Evolutionary conservation across 2,113 vertebrate species (phyloP), one percentile per base, ranked within the genome.

Genomic region (Struthio camelus): DNA sequence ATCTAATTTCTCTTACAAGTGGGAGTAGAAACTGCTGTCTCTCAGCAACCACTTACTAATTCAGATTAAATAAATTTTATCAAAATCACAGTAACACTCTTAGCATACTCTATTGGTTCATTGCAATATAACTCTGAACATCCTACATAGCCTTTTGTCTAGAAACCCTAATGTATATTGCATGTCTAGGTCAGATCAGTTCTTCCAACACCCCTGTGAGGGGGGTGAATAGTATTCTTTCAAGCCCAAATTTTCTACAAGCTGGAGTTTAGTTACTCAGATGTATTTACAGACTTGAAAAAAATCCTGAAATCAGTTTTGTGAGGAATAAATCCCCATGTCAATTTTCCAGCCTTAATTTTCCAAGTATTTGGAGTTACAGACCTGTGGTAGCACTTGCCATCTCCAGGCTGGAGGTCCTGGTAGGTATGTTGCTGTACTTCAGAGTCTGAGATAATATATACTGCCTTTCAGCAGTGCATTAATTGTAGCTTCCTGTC

Each of bases 21-120:
- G 40, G 81, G 89, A 96, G 30, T 62, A 53, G 66, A 71, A 93
- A 46, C 58, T 87, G 34, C 73, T 96, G 58, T 92, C 84, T 96
- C 89, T 89, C 86, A 92, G 53, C 58, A 94, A 64, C 91, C 89
- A 53, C 62, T 97, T 95, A 87, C 53, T 59, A 89, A 92, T 85
- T 89, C 42, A 91, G 67, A 92, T 66, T 66, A 92, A 92, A 95
- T 92, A 93, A 92, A 89, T 96, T 84, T 92, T 84, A 85, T 87
- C 86, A 95, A 93, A 94, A 96, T 92, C 84, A 77, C 24, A 76
- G 23, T 1, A 14, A 16, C 53, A 72, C 14, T 90, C 42, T 56
- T 61, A 86, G 56, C 46, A 71, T 42, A 75, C 17, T 90, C 64
- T 75, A 36, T 34, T 85, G 53, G 34, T 82, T 90, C 8, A 4